A percentile compares a stretch with the other conserved stretches of the same genome.
phyloP scores from a whole-genome alignment of 2,797 vertebrate genomes.

The Salarias fasciatus region DNA sequence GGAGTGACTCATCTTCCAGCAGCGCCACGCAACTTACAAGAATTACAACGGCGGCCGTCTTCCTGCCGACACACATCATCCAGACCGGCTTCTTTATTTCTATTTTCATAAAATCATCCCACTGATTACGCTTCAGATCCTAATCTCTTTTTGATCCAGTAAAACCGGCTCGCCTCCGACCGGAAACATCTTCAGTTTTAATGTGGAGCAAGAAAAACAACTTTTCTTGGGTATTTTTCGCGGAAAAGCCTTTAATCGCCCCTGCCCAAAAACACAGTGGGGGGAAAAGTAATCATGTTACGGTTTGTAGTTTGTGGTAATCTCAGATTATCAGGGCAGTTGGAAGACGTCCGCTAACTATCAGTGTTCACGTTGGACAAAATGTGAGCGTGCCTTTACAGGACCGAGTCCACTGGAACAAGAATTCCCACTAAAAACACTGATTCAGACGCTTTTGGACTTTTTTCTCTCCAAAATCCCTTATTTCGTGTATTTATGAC shows the following conservation, averaged over 20 bases:
- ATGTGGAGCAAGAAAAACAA: constrained; percentile 1
- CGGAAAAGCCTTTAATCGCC: constrained; percentile 50
- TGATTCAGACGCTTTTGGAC: too few relatives aligned
- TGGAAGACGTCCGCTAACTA: constrained; percentile 14
- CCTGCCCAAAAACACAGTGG: constrained; percentile 20
- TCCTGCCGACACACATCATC: constrained; percentile 29
- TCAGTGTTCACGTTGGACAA: constrained; percentile 11
- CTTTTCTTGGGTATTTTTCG: background rate
- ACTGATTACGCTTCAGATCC: constrained; percentile 11
- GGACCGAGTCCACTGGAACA: background rate
- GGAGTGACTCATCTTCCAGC: too few relatives aligned
- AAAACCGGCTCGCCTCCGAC: constrained; percentile 35
- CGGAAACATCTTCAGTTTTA: too few relatives aligned
- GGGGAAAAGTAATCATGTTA: constrained; percentile 62
- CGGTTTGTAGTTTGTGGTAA: constrained; percentile 55
- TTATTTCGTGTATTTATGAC: too few relatives aligned
- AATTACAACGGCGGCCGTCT: too few relatives aligned
- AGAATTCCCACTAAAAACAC: too few relatives aligned
- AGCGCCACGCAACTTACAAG: too few relatives aligned
- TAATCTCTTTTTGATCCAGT: constrained; percentile 53
- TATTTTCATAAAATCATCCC: constrained; percentile 28
- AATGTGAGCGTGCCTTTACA: constrained; percentile 19
- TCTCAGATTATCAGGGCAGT: constrained; percentile 39
- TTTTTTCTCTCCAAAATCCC: too few relatives aligned
- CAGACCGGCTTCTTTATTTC: background rate